Evolutionary conservation across 2,113 vertebrate genomes (phyloP), one percentile per base, ranked within the genome.

Genomic region (Oriolus oriolus): DNA sequence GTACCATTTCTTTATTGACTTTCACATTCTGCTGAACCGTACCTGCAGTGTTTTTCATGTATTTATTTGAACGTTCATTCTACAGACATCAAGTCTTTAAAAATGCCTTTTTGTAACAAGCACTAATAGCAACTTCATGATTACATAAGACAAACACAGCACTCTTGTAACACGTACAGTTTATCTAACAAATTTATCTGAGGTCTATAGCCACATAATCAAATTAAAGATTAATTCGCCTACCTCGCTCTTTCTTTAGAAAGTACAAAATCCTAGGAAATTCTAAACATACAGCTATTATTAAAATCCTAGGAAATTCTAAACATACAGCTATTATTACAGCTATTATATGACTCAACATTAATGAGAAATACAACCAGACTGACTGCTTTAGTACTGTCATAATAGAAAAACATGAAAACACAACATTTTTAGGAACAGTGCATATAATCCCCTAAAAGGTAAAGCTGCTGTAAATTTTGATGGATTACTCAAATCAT

Each of bases 231-330:
- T 59, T 70, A 93, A 91, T 94, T 95, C 9, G 74, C 66, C 87
- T 84, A 76, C 75, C 71, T 76, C 63, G 26, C 2, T 11, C 82
- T 95, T 91, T 54, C 78, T 94, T 59, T 77, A 96, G 75, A 70
- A 95, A 88, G 21, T 47, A 66, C 20, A 93, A 91, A 96, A 88
- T 84, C 66, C 44, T 54, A 63, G 68, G 92, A 95, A 94, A 95
- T 54, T 80, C 83, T 93, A 79, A 96, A 93, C 63, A 83, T 91
- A 83, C 42, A 84, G 66, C 70, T 93, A 70, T 81, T 93, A 88
- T 86, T 89, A 85, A 91, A 90, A 89, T 84, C 66, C 44, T 54
- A 63, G 68, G 92, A 95, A 94, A 95, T 54, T 80, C 83, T 93
- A 79, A 96, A 93, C 63, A 83, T 91, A 83, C 42, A 84, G 66